A percentile compares a stretch with the other conserved stretches of the same genome.
Evolutionary conservation across 2,113 vertebrate species (phyloP).

Genomic region (Cyanoderma ruficeps): DNA sequence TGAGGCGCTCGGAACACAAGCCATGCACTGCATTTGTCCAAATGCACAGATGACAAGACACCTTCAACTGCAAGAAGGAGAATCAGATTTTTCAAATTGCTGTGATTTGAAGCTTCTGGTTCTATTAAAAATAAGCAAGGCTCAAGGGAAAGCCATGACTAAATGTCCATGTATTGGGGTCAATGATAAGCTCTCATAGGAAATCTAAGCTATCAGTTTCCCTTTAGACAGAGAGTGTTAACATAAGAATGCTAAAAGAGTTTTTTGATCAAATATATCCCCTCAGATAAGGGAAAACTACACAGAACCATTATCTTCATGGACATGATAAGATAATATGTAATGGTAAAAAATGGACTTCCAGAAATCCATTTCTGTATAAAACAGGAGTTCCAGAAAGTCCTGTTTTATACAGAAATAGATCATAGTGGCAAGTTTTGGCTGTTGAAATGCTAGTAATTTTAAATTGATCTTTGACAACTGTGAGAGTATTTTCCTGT

Average conservation of each 20-base stretch:
- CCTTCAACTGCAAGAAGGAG: background rate
- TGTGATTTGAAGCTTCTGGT: slow-evolving; percentile 63
- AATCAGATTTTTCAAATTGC: slow-evolving; percentile 27
- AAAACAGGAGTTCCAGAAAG: background rate
- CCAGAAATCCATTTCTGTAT: background rate
- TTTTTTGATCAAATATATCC: background rate
- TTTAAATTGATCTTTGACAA: background rate
- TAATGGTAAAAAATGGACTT: background rate
- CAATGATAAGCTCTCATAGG: slow-evolving; percentile 64
- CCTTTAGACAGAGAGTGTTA: background rate
- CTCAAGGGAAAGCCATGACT: slow-evolving; percentile 59
- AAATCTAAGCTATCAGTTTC: slow-evolving; percentile 43
- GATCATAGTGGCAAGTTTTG: background rate
- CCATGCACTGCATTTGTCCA: slow-evolving; percentile 56
- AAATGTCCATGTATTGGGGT: slow-evolving; percentile 43
- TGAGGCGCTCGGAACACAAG: slow-evolving; percentile 54
- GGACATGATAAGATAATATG: background rate
- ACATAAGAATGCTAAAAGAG: background rate
- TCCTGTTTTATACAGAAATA: background rate
- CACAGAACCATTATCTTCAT: background rate
- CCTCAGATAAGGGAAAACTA: background rate
- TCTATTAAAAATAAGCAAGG: slow-evolving; percentile 64
- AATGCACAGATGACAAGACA: background rate
- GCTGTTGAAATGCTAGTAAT: background rate
- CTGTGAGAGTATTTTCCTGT: slow-evolving; percentile 35